Percentiles rank a stretch among this genome's conserved stretches.
Evolutionary conservation across 2,888 invertebrate species (phyloP).

Genomic region (Coleophora deauratella): DNA sequence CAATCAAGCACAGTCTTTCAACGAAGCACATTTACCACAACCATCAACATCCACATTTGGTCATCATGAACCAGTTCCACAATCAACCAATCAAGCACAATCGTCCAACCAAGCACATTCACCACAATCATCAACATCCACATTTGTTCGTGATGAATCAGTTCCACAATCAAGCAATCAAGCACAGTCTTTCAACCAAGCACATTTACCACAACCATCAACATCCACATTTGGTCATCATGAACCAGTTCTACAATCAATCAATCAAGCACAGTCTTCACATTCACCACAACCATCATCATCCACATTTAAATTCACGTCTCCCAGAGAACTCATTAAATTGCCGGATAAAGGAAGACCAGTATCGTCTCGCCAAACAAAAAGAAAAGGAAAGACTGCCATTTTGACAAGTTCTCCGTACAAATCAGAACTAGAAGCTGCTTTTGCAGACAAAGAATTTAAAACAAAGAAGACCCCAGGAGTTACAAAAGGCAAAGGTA

Average conservation of each 20-base stretch:
- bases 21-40: too few species aligned
- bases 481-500: conserved; percentile 1
- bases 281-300: not conserved
- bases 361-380: conserved; percentile 3
- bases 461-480: too few species aligned
- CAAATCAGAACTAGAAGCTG: not conserved
- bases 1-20: too few species aligned
- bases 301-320: conserved; percentile 2
- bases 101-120: too few species aligned
- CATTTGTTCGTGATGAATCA: too few species aligned
- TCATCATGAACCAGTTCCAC: too few species aligned
- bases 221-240: not conserved
- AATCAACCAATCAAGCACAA: too few species aligned
- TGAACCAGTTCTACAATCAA: not conserved
- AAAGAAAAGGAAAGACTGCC: conserved; percentile 5
- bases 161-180: too few species aligned
- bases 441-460: too few species aligned
- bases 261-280: not conserved
- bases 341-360: conserved; percentile 4
- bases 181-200: too few species aligned
- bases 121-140: too few species aligned
- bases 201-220: conserved; percentile 1
- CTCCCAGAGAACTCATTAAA: conserved; percentile 1
- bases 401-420: conserved; percentile 5
- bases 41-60: too few species aligned